Evolutionary conservation across 2,888 invertebrate genomes (phyloP), one percentile per base, ranked within the genome.

Genomic region (Chalcosyrphus nemorum): DNA sequence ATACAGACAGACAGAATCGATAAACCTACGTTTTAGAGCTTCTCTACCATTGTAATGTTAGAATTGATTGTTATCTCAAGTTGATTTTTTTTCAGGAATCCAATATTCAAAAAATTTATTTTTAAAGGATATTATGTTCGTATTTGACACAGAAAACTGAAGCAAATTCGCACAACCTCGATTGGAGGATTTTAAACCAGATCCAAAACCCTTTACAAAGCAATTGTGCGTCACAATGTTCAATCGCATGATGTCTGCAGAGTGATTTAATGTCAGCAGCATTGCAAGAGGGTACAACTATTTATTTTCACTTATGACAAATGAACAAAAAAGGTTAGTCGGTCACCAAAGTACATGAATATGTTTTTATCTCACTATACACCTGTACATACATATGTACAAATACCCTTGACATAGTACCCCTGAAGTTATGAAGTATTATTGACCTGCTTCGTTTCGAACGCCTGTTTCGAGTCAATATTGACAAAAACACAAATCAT

Each of bases 221-320:
- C n/a, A n/a, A n/a, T n/a, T 11, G 13, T 7, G 38, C 4, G 17
- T 80, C 72, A 72, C 52, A 19, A 11, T 2, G 6, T 21, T 57
- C 11, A 41, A 35, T 41, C 54, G 68, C 61, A 70, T 54, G n/a
- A 75, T 50, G 54, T 27, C 70, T 70, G 57, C 70, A 81, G 63
- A 52, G 32, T 80, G 66, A 80, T 56, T 63, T 81, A 63, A 81
- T 75, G 56, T 15, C 57, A 11, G 41, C n/a, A 63, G 43, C 17
- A 45, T 24, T 45, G 21, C 15, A 32, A 76, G 41, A 21, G 35
- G 52, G 4, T 38, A 68, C 54, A 21, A 35, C 57, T 56, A 70
- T 70, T 45, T 52, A 52, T 24, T 35, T 38, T 21, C 68, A 27
- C 15, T 27, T 38, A n/a, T 61, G 19, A 63, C 59, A 47, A 81